A percentile compares a stretch with the other conserved stretches of the same genome.
These are phyloP conservation scores for Pedionomus torquatus DNA, from an alignment of 2,113 vertebrate species.

Conservation along the genomic window DNA sequence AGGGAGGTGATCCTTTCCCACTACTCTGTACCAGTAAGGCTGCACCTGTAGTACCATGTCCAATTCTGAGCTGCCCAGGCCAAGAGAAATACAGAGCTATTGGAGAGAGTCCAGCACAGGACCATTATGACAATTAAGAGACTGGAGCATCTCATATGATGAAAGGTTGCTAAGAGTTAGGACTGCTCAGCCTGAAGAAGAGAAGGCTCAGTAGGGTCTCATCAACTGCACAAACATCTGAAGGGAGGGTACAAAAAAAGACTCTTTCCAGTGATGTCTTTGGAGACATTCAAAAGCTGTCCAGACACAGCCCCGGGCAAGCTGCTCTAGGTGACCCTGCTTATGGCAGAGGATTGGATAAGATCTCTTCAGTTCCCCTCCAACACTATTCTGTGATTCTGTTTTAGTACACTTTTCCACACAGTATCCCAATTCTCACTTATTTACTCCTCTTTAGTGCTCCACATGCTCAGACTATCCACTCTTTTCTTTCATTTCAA, in stretches of 20 bases:
- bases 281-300: neutral
- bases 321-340: neutral
- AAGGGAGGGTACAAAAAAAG: neutral
- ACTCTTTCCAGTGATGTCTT: neutral
- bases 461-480: neutral
- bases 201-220: neutral
- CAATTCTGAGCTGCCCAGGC: neutral
- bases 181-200: neutral
- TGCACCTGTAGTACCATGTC: neutral
- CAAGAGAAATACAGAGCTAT: neutral
- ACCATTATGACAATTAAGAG: neutral
- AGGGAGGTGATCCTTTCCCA: neutral
- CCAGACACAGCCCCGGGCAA: neutral
- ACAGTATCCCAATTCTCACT: neutral
- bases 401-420: neutral
- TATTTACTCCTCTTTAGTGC: neutral
- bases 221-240: neutral
- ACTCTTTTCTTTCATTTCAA: neutral
- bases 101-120: neutral
- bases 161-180: neutral
- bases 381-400: neutral
- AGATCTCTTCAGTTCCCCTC: neutral
- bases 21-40: neutral
- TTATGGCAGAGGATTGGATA: neutral
- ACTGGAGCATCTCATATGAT: neutral